phyloP scores from a whole-genome alignment of 2,113 vertebrate genomes.

The Lathamus discolor region DNA sequence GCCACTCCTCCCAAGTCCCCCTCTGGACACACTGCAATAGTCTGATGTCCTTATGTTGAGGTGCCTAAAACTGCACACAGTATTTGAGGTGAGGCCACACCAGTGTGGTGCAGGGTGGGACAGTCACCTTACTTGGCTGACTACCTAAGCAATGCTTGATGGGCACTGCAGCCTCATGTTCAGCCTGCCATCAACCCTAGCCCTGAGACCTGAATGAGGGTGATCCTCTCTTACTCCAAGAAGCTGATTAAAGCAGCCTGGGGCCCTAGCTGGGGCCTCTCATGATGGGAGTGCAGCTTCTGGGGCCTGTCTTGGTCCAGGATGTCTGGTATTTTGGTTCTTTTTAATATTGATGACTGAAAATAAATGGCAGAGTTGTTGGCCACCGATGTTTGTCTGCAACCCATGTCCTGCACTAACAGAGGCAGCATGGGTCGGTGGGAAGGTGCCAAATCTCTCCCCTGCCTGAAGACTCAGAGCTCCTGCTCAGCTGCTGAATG shows the following conservation, averaged over 20 bases:
- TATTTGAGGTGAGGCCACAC: neutral
- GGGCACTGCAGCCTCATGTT: neutral
- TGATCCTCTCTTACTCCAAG: rapidly evolving
- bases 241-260: neutral
- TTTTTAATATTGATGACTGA: neutral
- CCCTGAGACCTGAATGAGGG: neutral
- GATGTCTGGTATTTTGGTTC: neutral
- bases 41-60: no score
- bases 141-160: neutral
- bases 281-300: neutral
- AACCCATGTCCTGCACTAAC: neutral
- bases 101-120: no score
- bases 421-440: rapidly evolving
- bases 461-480: neutral
- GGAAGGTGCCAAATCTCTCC: neutral
- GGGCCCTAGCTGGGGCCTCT: neutral
- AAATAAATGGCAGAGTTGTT: neutral
- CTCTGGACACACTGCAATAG: neutral
- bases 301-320: no score
- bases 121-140: rapidly evolving
- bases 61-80: neutral
- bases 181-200: neutral
- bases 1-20: neutral
- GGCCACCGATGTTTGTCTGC: neutral
- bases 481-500: rapidly evolving